Base-by-base conservation (phyloP, 23 tunicate genomes). In the Ciona savignyi region DNA sequence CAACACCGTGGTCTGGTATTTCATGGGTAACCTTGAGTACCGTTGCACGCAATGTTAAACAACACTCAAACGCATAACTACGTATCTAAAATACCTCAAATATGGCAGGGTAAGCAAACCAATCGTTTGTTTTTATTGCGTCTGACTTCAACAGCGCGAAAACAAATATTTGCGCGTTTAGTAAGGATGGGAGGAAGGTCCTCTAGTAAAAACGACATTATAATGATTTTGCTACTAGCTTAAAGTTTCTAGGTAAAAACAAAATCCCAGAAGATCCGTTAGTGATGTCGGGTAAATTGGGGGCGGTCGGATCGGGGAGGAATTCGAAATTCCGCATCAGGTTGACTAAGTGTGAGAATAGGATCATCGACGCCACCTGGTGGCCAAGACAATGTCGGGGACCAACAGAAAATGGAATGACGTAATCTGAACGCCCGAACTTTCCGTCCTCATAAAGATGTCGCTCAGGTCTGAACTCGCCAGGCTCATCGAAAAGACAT, bases 251-350 rank as follows among this genome's bases (percentile, higher is more conserved):
- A 9, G 68, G 68, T 21, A 64, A 64, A 64, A 64, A 64, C 28
- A 23, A 6, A 11, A 21, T 15, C 6, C 68, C 68, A 21, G 6
- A 9, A 9, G 28, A 4, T 9, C 68, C 68, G 27, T 21, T 25
- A 6, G 11, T 25, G 4, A 64, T 64, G 22, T 64, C 28, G 22
- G 68, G 68, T 23, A 64, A 23, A 23, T 21, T 23, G 27, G 11
- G 11, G 11, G 27, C 11, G 6, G 11, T 24, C 20, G 68, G 68
- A 64, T 64, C 68, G 20, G 68, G 68, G 9, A 64, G 68, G 22
- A 64, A 64, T 64, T 64, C 68, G 68, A 64, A 64, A 64, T 21
- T 64, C 28, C 28, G 11, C 11, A 64, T 21, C 68, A 64, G 27
- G 11, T 15, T 9, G 28, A 64, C 68, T 64, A 24, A 24, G 22